Evolutionary conservation across 2,888 invertebrate genomes (phyloP).

Genomic region (Noctua janthe): DNA sequence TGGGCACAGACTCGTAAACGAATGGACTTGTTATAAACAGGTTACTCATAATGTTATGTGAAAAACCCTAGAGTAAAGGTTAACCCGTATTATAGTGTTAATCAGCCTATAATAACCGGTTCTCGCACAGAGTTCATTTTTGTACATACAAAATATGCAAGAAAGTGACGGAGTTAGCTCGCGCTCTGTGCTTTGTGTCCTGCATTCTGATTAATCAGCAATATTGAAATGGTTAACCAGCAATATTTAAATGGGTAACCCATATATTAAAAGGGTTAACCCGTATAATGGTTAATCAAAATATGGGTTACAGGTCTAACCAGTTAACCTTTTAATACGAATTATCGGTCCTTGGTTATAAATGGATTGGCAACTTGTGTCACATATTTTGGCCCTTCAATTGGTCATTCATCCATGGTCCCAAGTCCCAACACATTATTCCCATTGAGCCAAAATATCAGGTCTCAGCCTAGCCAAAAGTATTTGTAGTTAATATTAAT

Average conservation of each 20-base stretch:
- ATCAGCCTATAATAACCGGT: not conserved
- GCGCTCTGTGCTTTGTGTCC: not conserved
- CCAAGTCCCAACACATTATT: not conserved
- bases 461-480: slow-evolving; percentile 18
- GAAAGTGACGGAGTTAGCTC: not conserved
- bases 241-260: not conserved
- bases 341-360: not conserved
- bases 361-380: not conserved
- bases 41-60: not conserved
- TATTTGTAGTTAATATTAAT: slow-evolving; percentile 51
- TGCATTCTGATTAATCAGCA: not conserved
- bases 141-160: not conserved
- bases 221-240: not conserved
- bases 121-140: not conserved
- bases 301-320: not conserved
- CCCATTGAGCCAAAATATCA: not conserved
- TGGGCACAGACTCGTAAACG: not conserved
- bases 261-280: not conserved
- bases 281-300: not conserved
- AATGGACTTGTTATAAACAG: not conserved
- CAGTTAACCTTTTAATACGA: not conserved
- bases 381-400: not conserved
- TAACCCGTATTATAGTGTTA: not conserved
- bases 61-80: not conserved
- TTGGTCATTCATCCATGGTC: slow-evolving; percentile 8